Evolutionary conservation across 2,888 invertebrate species (phyloP).

Genomic region (Euplagia quadripunctaria): DNA sequence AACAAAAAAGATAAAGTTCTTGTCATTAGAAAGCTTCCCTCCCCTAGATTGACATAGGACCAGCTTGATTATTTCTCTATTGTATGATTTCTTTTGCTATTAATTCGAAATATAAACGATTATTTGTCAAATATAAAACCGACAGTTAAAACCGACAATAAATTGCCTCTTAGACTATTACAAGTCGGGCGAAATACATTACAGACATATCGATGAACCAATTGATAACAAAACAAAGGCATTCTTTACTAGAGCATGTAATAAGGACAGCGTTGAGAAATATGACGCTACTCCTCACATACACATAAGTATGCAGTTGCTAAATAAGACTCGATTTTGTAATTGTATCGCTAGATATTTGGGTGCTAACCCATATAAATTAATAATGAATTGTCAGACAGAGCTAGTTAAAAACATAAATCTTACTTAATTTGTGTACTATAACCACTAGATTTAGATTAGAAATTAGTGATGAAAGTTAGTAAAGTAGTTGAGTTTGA

Average conservation of each 20-base stretch:
- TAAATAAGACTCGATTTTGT: constrained; percentile 19
- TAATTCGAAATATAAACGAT: too few species aligned
- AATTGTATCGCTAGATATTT: too few species aligned
- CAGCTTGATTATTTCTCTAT: too few species aligned
- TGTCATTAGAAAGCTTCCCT: too few species aligned
- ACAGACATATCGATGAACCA: constrained; percentile 16
- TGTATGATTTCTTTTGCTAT: too few species aligned
- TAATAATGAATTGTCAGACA: neutral
- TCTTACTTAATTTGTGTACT: neutral
- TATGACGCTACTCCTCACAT: constrained; percentile 8
- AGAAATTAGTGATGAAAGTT: too few species aligned
- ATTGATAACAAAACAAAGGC: constrained; percentile 21
- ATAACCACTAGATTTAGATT: too few species aligned
- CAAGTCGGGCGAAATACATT: neutral
- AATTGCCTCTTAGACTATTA: constrained; percentile 3
- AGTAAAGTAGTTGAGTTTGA: too few species aligned
- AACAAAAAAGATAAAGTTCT: neutral
- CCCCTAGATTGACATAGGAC: too few species aligned
- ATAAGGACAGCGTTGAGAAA: constrained; percentile 14
- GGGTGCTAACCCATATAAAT: neutral
- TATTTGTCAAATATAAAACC: too few species aligned
- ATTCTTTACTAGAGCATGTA: constrained; percentile 19
- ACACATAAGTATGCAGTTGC: constrained; percentile 3
- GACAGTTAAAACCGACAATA: too few species aligned
- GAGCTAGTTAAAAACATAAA: neutral